Evolutionary conservation across 2,888 invertebrate genomes (phyloP), one percentile per base, ranked within the genome.

Genomic region (Eumacrocentrus americanus): DNA sequence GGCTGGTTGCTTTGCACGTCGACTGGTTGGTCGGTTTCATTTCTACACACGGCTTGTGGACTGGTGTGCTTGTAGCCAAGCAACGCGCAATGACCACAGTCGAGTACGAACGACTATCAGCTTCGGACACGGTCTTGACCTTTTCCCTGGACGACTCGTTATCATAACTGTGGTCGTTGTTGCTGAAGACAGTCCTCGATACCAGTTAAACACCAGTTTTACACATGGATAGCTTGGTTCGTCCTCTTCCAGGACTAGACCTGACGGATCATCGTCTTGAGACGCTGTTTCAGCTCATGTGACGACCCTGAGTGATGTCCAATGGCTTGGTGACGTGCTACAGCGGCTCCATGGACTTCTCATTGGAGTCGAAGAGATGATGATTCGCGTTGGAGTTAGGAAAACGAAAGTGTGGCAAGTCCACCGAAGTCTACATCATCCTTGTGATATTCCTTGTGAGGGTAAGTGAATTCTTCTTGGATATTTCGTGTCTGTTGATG

Each of bases 71-170:
- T 72, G 77, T 78, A 77, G 77, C 78, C 77, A 76, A 70, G 78
- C 77, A 78, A 78, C 78, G 72, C 68, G 71, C 71, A 72, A 72
- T 71, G 72, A 73, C 75, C 72, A 73, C 70, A 77, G 77, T 76
- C 70, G 67, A 68, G 67, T 67, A 63, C 70, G 70, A 73, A 70
- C 69, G 73, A 69, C 67, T 67, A 68, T 46, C 63, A 62, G 58
- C 58, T 48, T 62, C 68, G 68, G 69, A 46, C 46, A 46, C 70
- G 69, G 66, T 66, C 67, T 66, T 67, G 68, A 67, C 68, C 66
- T 68, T 67, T 56, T 53, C 18, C 38, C 22, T 44, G 14, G 38
- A 14, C 38, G 23, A 37, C 52, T 52, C 11, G 25, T 52, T 52
- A 40, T 52, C 40, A 40, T 52, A 37, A 52, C 16, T 40, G 25